These are phyloP conservation scores for Eristalis pertinax DNA, from an alignment of 2,888 invertebrate species.

Conservation along the genomic window DNA sequence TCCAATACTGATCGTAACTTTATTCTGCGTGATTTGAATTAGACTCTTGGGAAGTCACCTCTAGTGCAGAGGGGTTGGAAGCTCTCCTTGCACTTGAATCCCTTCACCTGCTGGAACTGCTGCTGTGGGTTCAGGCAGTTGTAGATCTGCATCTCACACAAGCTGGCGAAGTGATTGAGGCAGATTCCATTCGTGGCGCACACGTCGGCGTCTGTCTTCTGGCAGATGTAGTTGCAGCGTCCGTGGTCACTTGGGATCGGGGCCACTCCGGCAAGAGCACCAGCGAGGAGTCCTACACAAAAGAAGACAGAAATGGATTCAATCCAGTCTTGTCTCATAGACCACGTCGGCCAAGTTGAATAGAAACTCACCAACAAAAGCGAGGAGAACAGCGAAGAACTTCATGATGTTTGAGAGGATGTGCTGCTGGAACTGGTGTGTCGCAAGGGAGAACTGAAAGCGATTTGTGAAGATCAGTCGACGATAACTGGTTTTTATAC, in stretches of 20 bases:
- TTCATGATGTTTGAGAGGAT: conserved; percentile 26
- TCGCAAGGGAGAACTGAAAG: not conserved
- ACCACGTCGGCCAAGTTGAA: no score
- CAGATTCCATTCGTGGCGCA: conserved; percentile 77
- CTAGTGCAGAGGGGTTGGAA: conserved; percentile 39
- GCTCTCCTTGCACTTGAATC: conserved; percentile 74
- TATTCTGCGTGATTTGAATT: no score
- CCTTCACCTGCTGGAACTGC: conserved; percentile 75
- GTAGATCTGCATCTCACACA: conserved; percentile 77
- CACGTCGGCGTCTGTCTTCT: conserved; percentile 71
- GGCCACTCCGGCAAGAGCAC: conserved; percentile 22
- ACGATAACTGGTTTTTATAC: conserved; percentile 18
- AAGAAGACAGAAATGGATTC: not conserved
- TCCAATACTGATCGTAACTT: no score
- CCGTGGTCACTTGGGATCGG: conserved; percentile 29
- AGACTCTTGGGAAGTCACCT: conserved; percentile 28
- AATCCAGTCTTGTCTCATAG: not conserved
- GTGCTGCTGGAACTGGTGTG: not conserved
- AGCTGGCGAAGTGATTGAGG: conserved; percentile 77
- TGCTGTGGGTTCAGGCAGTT: conserved; percentile 76
- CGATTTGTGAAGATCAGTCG: not conserved
- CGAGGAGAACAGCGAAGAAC: conserved; percentile 3
- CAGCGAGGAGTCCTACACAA: conserved; percentile 26
- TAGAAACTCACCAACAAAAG: conserved; percentile 19
- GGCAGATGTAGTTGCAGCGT: conserved; percentile 54